phyloP scores from a whole-genome alignment of 2,113 vertebrate species.

The Arvicanthis niloticus region DNA sequence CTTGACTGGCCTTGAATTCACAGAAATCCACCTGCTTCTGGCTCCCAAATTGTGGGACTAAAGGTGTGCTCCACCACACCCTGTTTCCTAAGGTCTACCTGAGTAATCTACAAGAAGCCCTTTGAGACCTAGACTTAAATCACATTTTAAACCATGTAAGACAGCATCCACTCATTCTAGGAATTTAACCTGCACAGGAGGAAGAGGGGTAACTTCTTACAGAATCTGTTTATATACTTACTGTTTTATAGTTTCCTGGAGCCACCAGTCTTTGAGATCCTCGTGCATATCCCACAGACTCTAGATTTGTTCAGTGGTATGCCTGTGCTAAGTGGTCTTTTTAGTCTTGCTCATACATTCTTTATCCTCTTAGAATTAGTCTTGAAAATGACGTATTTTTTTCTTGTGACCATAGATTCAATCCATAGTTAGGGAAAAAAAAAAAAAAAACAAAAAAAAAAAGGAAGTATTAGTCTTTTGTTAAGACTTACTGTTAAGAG shows the following conservation, averaged over 20 bases:
- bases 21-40: background rate
- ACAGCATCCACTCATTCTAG: background rate
- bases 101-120: background rate
- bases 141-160: background rate
- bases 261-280: background rate
- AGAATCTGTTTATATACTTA: background rate
- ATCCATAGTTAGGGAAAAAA: slow-evolving; percentile 24
- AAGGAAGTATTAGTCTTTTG: background rate
- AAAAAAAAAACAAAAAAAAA: no score
- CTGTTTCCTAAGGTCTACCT: background rate
- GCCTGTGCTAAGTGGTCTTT: background rate
- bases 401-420: slow-evolving; percentile 22
- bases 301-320: slow-evolving; percentile 2
- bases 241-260: background rate
- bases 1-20: background rate
- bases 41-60: background rate
- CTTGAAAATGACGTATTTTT: background rate
- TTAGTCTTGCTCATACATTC: background rate
- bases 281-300: background rate
- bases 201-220: background rate
- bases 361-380: background rate
- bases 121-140: slow-evolving; percentile 35
- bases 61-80: background rate
- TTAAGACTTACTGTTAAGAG: slow-evolving; percentile 23
- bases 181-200: background rate